Percentiles rank a stretch among this genome's conserved stretches.
Conservation (phyloP, 2,797 vertebrate genomes). For the Brachyrhaphis roseni region DNA sequence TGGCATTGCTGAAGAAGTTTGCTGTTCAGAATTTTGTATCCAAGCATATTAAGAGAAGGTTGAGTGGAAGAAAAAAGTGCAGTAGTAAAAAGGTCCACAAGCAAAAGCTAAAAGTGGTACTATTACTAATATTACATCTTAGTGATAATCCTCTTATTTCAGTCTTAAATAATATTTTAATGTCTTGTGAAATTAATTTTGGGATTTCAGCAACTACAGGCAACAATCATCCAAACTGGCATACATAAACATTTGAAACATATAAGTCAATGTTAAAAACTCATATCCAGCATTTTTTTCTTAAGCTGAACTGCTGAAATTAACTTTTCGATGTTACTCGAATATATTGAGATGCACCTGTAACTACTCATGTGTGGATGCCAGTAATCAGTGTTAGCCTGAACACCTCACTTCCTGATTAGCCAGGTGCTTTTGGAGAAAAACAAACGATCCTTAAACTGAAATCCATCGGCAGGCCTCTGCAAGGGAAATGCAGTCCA, state of each 20-base stretch:
- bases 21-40: neutral
- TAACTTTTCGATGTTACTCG: neutral
- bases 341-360: neutral
- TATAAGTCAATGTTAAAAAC: neutral
- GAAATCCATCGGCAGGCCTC: slow-evolving; percentile 4
- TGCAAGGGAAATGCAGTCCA: slow-evolving; percentile 11
- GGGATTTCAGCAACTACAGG: neutral
- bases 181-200: neutral
- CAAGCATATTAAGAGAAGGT: neutral
- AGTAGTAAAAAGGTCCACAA: neutral
- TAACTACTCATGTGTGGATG: slow-evolving; percentile 48
- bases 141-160: neutral
- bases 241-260: neutral
- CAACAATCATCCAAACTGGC: neutral
- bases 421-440: slow-evolving; percentile 22
- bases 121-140: neutral
- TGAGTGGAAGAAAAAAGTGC: neutral
- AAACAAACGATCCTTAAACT: neutral
- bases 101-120: neutral
- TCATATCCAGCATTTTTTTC: neutral
- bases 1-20: neutral
- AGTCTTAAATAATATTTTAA: neutral
- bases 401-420: slow-evolving; percentile 40
- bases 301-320: neutral
- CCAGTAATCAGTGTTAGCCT: slow-evolving; percentile 72